Base-by-base conservation (phyloP, 2,888 invertebrate genomes). In the Cyclophora albipunctata region DNA sequence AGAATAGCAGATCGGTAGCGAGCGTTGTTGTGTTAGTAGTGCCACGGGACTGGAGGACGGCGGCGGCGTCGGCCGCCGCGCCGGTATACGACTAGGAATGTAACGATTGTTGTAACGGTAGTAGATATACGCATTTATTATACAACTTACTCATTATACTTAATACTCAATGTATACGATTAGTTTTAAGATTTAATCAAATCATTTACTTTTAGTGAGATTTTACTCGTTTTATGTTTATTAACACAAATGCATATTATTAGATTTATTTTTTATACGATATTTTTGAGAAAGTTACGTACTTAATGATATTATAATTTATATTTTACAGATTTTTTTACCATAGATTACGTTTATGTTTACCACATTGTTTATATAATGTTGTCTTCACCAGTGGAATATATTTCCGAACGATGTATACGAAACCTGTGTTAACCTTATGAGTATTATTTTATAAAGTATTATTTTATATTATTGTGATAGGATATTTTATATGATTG, bases 91-190 rank as follows among this genome's bases (percentile, higher is more conserved):
- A 81, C 75, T 81, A 83, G 79, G 63, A 62, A 71, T 64, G 72
- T 78, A 79, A 78, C 73, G 72, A 80, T 79, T 84, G 74, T 37
- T 37, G 5, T 5, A 5, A 5, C 5, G 37, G 4, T 76, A 66
- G 73, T 83, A 83, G 81, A 70, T 63, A 75, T 73, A 69, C 82
- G 87, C 86, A 86, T 86, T 87, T 86, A 87, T 83, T 77, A 67
- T 81, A 74, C 71, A 71, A 77, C 76, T 76, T 71, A 81, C 75
- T 80, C 79, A 81, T 78, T 78, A 71, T 59, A 49, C 63, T 75
- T 82, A 87, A 86, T 87, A 87, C 86, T 86, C 87, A 87, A 72
- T 86, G 82, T 84, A 85, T 85, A 85, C 82, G 82, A 20, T 83
- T 85, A 85, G 83, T 64, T 73, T 64, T 84, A 85, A 80, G 82